A percentile compares a stretch with the other conserved stretches of the same genome.
Evolutionary conservation across 2,888 invertebrate species (phyloP).

Genomic region (Eupithecia insigniata): DNA sequence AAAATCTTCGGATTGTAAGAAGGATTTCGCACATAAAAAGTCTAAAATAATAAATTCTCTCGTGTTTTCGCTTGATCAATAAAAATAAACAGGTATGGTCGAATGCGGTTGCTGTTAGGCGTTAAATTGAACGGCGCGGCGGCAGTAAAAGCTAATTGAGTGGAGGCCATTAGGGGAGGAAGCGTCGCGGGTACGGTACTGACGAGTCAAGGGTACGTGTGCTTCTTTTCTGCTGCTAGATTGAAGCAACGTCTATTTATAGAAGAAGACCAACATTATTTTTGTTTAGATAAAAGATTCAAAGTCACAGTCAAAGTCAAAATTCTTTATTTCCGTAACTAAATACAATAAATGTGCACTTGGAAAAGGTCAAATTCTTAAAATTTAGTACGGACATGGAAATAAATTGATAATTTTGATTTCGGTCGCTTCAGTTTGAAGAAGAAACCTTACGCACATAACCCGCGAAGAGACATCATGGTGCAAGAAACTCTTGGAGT

Average conservation of each 20-base stretch:
- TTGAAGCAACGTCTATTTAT: not conserved
- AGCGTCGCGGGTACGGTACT: constrained; percentile 54
- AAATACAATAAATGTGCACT: too few relatives aligned
- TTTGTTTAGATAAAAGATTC: too few relatives aligned
- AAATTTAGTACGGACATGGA: too few relatives aligned
- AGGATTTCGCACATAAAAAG: not conserved
- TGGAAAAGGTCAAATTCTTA: too few relatives aligned
- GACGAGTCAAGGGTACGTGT: constrained; percentile 41
- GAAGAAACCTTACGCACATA: too few relatives aligned
- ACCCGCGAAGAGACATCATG: too few relatives aligned
- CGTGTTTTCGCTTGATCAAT: constrained; percentile 52
- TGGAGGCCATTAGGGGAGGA: constrained; percentile 75
- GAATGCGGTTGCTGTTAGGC: constrained; percentile 75
- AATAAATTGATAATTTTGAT: too few relatives aligned
- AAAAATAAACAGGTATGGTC: constrained; percentile 75
- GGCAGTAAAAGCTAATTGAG: constrained; percentile 81
- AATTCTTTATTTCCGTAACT: too few relatives aligned
- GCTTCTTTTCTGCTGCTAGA: constrained; percentile 38
- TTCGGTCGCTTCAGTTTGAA: too few relatives aligned
- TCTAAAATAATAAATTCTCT: not conserved
- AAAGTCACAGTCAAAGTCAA: too few relatives aligned
- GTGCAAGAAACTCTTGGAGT: too few relatives aligned
- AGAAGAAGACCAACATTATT: too few relatives aligned
- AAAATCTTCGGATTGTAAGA: not conserved
- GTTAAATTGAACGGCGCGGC: constrained; percentile 78